Evolutionary conservation across 2,797 vertebrate genomes (phyloP), one percentile per base, ranked within the genome.

Genomic region (Sarcophilus harrisii): DNA sequence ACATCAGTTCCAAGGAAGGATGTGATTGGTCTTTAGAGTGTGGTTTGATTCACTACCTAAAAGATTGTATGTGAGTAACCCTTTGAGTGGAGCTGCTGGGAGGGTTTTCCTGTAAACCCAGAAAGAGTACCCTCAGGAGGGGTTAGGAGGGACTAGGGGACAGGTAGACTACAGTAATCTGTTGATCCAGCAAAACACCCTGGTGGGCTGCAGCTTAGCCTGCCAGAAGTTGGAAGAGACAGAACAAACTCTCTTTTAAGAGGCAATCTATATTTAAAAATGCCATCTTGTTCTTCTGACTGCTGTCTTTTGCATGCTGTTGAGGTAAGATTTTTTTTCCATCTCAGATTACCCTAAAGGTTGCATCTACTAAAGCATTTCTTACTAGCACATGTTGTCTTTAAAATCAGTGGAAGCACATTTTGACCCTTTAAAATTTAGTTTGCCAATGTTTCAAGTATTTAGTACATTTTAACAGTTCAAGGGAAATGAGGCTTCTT

Each of bases 31-130:
- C 98, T 99, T 97, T 98, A 99, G 99, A 94, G 98, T 99, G 98
- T 99, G 99, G 99, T 99, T 99, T 99, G 99, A 99, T 99, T 99
- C 99, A 99, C 98, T 99, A 99, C 99, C 99, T 99, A 97, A 98
- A 99, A 99, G 99, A 98, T 99, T 97, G 96, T 98, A 58, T 24
- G 98, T 98, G 98, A 99, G 98, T 99, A 99, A 99, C 99, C 99
- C 99, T 99, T 99, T 99, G 99, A 99, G 99, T 98, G 99, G 97
- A 99, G 98, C 98, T 98, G 11, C 98, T 98, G 98, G 98, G 98
- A 99, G 98, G 96, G 98, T 87, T 99, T 99, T 98, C 98, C 98
- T 99, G 98, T 98, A 98, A 98, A 98, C 98, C 98, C 98, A 98
- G 98, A 98, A 99, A 98, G 99, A 98, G 99, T 99, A 98, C 98